These are phyloP conservation scores for Aproaerema taeniolella DNA, from an alignment of 2,888 invertebrate species.

Conservation along the genomic window DNA sequence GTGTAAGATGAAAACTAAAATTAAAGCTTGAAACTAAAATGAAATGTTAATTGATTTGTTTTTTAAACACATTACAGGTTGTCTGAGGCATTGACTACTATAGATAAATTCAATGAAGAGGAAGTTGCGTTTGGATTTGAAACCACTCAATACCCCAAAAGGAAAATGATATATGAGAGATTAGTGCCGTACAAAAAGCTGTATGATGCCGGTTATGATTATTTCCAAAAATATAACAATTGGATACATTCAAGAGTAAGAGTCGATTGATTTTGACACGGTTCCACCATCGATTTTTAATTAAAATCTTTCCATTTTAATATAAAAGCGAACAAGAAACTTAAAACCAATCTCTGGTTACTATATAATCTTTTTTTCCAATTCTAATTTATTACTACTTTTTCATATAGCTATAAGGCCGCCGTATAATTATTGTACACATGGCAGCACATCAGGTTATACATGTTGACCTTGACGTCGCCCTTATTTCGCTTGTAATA, in stretches of 20 bases:
- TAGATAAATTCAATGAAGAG: conserved; percentile 94
- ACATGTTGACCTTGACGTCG: too few relatives aligned
- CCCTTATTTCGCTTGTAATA: too few relatives aligned
- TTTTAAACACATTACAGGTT: conserved; percentile 60
- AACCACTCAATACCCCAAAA: conserved; percentile 90
- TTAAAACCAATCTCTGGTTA: too few relatives aligned
- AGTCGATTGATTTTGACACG: not conserved
- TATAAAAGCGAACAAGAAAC: too few relatives aligned
- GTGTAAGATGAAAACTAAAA: not conserved
- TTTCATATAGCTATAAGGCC: too few relatives aligned
- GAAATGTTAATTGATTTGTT: conserved; percentile 19
- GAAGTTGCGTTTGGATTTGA: conserved; percentile 93
- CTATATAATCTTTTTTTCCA: too few relatives aligned
- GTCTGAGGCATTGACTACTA: conserved; percentile 84
- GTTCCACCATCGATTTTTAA: too few relatives aligned
- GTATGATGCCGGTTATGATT: conserved; percentile 92
- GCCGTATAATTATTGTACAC: too few relatives aligned
- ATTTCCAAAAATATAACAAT: conserved; percentile 85
- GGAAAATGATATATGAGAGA: conserved; percentile 87
- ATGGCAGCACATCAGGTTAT: too few relatives aligned
- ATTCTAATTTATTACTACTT: too few relatives aligned
- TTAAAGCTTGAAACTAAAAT: too few relatives aligned
- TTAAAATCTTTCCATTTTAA: too few relatives aligned
- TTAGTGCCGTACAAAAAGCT: conserved; percentile 91
- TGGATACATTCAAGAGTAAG: conserved; percentile 87